Conservation (phyloP, 2,113 vertebrate species). For the Epinephelus fuscoguttatus region DNA sequence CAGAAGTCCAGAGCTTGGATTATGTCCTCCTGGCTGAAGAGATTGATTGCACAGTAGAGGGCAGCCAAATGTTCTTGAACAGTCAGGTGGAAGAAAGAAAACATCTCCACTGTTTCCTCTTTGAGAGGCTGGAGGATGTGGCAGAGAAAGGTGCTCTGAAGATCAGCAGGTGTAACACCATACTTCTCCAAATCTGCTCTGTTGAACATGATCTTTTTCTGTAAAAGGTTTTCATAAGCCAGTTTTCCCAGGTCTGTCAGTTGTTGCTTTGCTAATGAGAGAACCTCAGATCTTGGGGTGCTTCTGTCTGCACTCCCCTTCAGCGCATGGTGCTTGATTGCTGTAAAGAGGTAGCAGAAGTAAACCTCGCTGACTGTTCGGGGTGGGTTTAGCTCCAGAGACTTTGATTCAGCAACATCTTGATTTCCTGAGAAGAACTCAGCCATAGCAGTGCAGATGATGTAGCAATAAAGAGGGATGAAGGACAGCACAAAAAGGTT, state of each 20-base stretch:
- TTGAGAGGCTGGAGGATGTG: conserved; percentile 73
- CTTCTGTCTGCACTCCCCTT: conserved; percentile 48
- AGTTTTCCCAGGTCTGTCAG: conserved; percentile 74
- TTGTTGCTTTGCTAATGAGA: conserved; percentile 62
- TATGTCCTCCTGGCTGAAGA: conserved; percentile 60
- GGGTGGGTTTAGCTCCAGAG: conserved; percentile 74
- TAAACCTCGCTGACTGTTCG: conserved; percentile 82
- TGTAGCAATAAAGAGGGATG: conserved; percentile 83
- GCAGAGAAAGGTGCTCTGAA: conserved; percentile 76
- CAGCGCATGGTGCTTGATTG: conserved; percentile 70
- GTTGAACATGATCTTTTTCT: conserved; percentile 76
- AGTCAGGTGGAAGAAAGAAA: conserved; percentile 82
- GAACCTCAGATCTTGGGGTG: conserved; percentile 58
- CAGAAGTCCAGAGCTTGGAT: conserved; percentile 75
- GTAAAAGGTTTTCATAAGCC: conserved; percentile 75
- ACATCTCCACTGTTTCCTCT: conserved; percentile 74
- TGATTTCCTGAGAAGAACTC: conserved; percentile 68
- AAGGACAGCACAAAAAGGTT: conserved; percentile 79
- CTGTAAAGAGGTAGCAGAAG: conserved; percentile 76
- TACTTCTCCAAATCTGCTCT: conserved; percentile 65
- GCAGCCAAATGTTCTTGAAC: conserved; percentile 82
- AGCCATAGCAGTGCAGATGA: conserved; percentile 78
- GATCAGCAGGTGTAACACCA: conserved; percentile 56
- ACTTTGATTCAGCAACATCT: conserved; percentile 1
- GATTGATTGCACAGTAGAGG: conserved; percentile 67